Conservation (phyloP, 2,888 invertebrate species). For the Euzophera pinguis region DNA sequence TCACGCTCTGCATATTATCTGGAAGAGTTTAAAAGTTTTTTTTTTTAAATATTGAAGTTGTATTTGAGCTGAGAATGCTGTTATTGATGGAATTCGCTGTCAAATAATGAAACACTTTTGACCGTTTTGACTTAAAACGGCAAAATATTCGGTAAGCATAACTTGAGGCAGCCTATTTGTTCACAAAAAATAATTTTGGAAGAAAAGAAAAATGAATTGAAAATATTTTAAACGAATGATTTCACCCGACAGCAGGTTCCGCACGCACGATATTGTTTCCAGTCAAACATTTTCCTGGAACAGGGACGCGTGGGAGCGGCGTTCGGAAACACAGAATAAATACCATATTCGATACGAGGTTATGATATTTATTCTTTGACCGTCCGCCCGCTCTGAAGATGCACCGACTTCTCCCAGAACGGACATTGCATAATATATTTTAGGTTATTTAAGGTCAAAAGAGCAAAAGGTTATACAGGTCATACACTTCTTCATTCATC, state of each 20-base stretch:
- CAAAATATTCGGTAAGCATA: too few relatives aligned
- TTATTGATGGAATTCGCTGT: too few relatives aligned
- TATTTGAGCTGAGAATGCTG: too few relatives aligned
- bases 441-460: neutral
- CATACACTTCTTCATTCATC: neutral
- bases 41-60: too few relatives aligned
- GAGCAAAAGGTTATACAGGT: neutral
- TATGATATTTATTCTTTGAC: constrained; percentile 39
- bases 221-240: too few relatives aligned
- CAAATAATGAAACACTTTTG: too few relatives aligned
- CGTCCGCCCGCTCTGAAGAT: constrained; percentile 14
- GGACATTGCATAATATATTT: constrained; percentile 20
- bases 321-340: constrained; percentile 56
- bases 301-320: constrained; percentile 48
- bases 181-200: too few relatives aligned
- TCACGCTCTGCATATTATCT: too few relatives aligned
- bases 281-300: constrained; percentile 51
- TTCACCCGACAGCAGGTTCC: neutral
- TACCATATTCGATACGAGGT: constrained; percentile 48
- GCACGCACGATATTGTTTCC: constrained; percentile 25
- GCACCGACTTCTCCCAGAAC: constrained; percentile 21
- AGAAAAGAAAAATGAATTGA: too few relatives aligned
- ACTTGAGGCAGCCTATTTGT: too few relatives aligned
- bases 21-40: too few relatives aligned
- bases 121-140: too few relatives aligned